These are phyloP conservation scores for Trissolcus brochymenae DNA, from an alignment of 2,888 invertebrate species.

Conservation along the genomic window DNA sequence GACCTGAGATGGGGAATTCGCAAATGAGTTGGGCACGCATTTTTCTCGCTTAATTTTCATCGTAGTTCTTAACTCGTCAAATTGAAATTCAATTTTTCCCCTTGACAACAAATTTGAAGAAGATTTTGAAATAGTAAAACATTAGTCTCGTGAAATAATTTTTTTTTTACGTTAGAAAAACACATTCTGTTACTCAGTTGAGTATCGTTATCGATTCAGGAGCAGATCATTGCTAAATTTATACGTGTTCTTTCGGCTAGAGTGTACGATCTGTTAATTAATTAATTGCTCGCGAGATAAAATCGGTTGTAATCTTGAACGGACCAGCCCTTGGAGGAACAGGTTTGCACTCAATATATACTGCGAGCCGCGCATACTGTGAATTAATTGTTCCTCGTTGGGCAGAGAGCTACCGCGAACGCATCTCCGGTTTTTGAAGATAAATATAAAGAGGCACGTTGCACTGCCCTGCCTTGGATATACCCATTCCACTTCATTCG, in stretches of 20 bases:
- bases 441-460: slow-evolving; percentile 36
- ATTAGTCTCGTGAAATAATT: too few species aligned
- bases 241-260: slow-evolving; percentile 44
- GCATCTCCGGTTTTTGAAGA: slow-evolving; percentile 49
- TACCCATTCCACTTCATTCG: slow-evolving; percentile 19
- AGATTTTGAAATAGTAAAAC: too few species aligned
- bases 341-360: slow-evolving; percentile 53
- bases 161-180: too few species aligned
- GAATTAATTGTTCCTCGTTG: slow-evolving; percentile 55
- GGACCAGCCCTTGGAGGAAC: slow-evolving; percentile 47
- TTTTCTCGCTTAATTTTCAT: too few species aligned
- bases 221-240: slow-evolving; percentile 39
- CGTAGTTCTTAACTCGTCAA: too few species aligned
- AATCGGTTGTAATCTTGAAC: slow-evolving; percentile 42
- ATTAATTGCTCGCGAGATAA: slow-evolving; percentile 57
- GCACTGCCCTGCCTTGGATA: not conserved
- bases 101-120: too few species aligned
- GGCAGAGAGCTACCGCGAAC: slow-evolving; percentile 38
- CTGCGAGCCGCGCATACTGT: slow-evolving; percentile 40
- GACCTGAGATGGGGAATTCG: slow-evolving; percentile 7
- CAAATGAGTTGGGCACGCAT: slow-evolving; percentile 4
- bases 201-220: slow-evolving; percentile 42
- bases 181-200: slow-evolving; percentile 16
- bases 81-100: too few species aligned
- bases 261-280: slow-evolving; percentile 60